Evolutionary conservation across 2,797 vertebrate genomes (phyloP), one percentile per base, ranked within the genome.

Genomic region (Leptatherina wallacei): DNA sequence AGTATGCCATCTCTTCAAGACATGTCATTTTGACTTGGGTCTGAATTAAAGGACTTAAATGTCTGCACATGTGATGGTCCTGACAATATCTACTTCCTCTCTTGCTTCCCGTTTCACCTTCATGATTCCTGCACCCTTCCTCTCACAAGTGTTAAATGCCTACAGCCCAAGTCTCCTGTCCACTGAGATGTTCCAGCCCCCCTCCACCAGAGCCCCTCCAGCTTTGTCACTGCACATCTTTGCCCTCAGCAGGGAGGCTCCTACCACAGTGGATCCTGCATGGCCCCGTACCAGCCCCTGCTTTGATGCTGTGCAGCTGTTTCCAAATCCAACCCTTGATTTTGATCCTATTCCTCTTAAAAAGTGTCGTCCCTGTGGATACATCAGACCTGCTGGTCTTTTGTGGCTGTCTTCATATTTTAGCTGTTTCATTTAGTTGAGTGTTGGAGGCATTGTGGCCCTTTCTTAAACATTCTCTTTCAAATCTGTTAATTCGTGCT

Each of bases 271-370:
- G 78, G 82, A 68, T 82, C 82, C 82, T 86, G 78, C 38, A 0
- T 33, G 61, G 85, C 84, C 83, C 81, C 69, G 59, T 71, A 74
- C 85, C 36, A 68, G 72, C 76, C 69, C 61, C 73, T 72, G 82
- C 83, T 88, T 89, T 89, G 86, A 90, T 85, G 77, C 75, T 0
- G 66, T 85, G 94, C 94, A 95, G 94, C 93, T 95, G 94, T 93
- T 95, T 93, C 86, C 91, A 94, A 94, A 94, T 94, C 88, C 91
- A 84, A 78, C 74, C 91, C 91, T 92, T 91, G 89, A 91, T 93
- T 92, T 93, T 93, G 90, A 93, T 89, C 89, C 88, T 91, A 83
- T 86, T 88, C 74, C 67, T 83, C 65, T 73, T 77, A 59, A 77
- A 36, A 65, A 38, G 3, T 57, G 35, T 24, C 16, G 33, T 86